These are phyloP conservation scores for Irena cyanogastra DNA, from an alignment of 2,113 vertebrate species.

Conservation along the genomic window DNA sequence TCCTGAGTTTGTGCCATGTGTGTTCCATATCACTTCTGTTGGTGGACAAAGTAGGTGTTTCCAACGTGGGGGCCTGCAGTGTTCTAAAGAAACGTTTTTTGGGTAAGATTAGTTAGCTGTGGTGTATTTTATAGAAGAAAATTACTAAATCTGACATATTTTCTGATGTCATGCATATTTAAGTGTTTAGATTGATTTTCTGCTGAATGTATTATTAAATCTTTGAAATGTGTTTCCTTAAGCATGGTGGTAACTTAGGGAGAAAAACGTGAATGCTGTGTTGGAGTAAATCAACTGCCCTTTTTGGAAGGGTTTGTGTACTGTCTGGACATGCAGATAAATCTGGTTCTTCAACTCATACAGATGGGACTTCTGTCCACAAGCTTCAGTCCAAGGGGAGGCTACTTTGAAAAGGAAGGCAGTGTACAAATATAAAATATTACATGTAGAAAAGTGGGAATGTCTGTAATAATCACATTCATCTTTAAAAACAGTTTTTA, in stretches of 20 bases:
- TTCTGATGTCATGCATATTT: background rate
- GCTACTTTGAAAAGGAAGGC: background rate
- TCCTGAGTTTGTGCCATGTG: background rate
- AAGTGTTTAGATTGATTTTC: background rate
- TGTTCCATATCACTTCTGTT: background rate
- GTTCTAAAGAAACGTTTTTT: background rate
- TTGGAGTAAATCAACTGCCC: background rate
- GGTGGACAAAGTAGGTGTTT: background rate
- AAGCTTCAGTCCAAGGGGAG: background rate
- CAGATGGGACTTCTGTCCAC: background rate
- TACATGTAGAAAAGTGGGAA: background rate
- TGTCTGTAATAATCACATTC: background rate
- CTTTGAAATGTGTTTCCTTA: background rate
- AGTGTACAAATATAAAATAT: background rate
- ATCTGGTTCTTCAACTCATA: background rate
- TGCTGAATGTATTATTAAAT: background rate
- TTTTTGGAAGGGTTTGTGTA: background rate
- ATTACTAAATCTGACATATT: background rate
- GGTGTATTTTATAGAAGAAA: background rate
- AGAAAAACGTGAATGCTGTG: rapidly evolving
- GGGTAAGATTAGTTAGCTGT: background rate
- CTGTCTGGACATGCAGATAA: background rate
- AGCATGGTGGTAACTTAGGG: background rate
- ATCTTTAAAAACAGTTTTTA: background rate
- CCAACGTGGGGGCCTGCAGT: background rate